Evolutionary conservation across 2,113 vertebrate genomes (phyloP).

Genomic region (Odontophorus gujanensis): DNA sequence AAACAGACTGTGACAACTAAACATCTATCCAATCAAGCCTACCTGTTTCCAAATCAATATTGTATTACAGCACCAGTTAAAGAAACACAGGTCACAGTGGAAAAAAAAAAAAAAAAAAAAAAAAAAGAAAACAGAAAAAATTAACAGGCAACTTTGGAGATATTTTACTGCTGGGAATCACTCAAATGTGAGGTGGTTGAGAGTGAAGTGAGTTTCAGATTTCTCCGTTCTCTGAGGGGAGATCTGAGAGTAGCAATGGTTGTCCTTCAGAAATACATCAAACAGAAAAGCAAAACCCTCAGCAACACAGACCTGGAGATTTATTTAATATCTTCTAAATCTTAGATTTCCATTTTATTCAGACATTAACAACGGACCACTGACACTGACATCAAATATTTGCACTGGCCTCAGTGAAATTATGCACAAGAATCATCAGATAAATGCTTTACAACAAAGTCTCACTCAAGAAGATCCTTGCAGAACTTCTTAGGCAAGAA

Average conservation of each 20-base stretch:
- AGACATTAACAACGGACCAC: constrained; percentile 16
- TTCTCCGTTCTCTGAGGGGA: not conserved
- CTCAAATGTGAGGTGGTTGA: not conserved
- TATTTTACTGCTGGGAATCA: not conserved
- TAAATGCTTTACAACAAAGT: constrained; percentile 8
- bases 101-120: constrained; percentile 22
- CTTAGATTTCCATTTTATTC: not conserved
- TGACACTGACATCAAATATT: constrained; percentile 3
- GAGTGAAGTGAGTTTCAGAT: not conserved
- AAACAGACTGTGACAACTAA: not conserved
- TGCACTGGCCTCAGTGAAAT: constrained; percentile 9
- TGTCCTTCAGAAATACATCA: not conserved
- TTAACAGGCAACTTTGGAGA: not conserved
- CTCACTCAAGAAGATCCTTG: constrained; percentile 17
- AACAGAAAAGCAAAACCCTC: constrained; percentile 16
- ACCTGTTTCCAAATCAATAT: not conserved
- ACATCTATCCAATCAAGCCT: not conserved
- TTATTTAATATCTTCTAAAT: constrained; percentile 18
- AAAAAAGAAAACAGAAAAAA: not conserved
- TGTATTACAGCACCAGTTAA: not conserved
- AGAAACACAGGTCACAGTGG: not conserved
- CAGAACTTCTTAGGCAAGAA: constrained; percentile 27
- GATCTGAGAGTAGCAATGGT: not conserved
- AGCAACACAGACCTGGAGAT: constrained; percentile 1
- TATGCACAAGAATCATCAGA: constrained; percentile 19